These are phyloP conservation scores for Andrena dorsata DNA, from an alignment of 2,888 invertebrate genomes.

Conservation along the genomic window DNA sequence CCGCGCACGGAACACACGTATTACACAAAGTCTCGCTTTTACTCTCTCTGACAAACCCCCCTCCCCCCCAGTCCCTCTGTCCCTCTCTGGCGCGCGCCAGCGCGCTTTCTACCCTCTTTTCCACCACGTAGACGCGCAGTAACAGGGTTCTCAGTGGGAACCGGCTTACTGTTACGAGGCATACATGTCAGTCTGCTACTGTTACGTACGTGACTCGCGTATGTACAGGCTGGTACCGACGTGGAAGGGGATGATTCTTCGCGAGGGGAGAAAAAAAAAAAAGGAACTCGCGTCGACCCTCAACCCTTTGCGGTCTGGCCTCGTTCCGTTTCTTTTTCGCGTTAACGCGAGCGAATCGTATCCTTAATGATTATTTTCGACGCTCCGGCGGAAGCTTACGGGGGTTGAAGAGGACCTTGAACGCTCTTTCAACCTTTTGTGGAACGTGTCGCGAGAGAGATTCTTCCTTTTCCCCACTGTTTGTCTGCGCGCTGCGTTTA, in stretches of 20 bases:
- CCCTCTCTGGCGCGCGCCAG: conserved; percentile 17
- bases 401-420: not conserved
- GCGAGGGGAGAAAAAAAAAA: conserved; percentile 40
- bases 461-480: not conserved
- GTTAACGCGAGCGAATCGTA: conserved; percentile 34
- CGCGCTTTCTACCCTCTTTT: conserved; percentile 59
- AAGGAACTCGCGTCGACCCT: conserved; percentile 30
- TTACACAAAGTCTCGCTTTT: conserved; percentile 56
- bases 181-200: conserved; percentile 69
- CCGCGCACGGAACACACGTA: conserved; percentile 64
- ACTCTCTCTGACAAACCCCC: conserved; percentile 17
- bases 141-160: conserved; percentile 71
- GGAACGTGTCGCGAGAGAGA: not conserved
- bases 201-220: conserved; percentile 71
- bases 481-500: no score
- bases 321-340: conserved; percentile 28
- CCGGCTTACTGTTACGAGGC: conserved; percentile 73
- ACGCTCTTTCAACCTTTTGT: not conserved
- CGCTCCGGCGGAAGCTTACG: not conserved
- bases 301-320: conserved; percentile 22
- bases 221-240: conserved; percentile 69
- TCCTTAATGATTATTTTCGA: conserved; percentile 23
- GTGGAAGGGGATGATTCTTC: conserved; percentile 55
- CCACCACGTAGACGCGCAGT: conserved; percentile 63
- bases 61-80: conserved; percentile 19